phyloP scores from a whole-genome alignment of 2,113 vertebrate genomes.

The Cryptotis parvus region DNA sequence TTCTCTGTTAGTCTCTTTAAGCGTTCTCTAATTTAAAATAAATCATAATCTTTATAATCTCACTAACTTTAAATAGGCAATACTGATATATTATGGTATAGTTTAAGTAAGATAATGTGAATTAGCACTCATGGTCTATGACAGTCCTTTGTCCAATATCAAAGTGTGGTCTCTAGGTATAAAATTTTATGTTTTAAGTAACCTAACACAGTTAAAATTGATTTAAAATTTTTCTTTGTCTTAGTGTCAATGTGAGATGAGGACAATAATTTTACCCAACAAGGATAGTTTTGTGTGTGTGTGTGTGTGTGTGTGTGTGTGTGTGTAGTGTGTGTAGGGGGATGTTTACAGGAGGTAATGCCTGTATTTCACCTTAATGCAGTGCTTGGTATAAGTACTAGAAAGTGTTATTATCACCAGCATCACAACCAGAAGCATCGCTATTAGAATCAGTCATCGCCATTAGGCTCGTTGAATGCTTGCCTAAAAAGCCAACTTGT shows the following conservation, averaged over 20 bases:
- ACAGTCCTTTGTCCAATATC: neutral
- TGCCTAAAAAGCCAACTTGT: neutral
- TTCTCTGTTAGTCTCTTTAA: constrained; percentile 36
- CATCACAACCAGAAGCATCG: too few species aligned
- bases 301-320: constrained; percentile 40
- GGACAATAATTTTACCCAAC: constrained; percentile 39
- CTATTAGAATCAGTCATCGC: neutral
- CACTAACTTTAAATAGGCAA: constrained; percentile 22
- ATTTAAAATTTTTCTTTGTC: neutral
- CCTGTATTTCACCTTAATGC: neutral
- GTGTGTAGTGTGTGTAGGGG: neutral
- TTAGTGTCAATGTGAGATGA: neutral
- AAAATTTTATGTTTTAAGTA: constrained; percentile 48
- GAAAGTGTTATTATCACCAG: neutral
- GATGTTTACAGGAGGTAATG: constrained; percentile 39
- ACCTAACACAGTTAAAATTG: constrained; percentile 42
- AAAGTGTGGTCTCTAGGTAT: neutral
- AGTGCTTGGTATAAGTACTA: neutral
- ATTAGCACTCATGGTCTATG: neutral
- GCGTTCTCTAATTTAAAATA: constrained; percentile 20
- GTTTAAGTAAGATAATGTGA: constrained; percentile 51
- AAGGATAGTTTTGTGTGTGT: neutral
- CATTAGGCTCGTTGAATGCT: neutral
- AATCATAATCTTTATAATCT: constrained; percentile 26
- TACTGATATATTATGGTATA: neutral